A percentile compares a stretch with the other conserved stretches of the same genome.
Evolutionary conservation across 2,888 invertebrate species (phyloP).

Genomic region (Tiliacea aurago): DNA sequence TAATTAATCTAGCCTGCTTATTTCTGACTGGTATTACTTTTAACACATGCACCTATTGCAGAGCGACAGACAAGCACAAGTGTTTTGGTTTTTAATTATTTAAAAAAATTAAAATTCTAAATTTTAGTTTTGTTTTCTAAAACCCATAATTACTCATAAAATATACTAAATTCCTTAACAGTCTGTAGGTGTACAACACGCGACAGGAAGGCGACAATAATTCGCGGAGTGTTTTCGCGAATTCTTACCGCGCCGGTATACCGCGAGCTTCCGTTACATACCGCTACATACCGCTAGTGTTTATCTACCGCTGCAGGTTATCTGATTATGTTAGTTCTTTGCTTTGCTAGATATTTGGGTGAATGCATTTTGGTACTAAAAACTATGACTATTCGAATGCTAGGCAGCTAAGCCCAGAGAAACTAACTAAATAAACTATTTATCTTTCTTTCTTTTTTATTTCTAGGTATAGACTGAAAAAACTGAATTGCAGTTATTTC

Average conservation of each 20-base stretch:
- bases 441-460: too few species aligned
- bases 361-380: not conserved
- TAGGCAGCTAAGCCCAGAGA: not conserved
- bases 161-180: constrained; percentile 25
- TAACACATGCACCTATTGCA: not conserved
- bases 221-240: constrained; percentile 86
- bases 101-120: too few species aligned
- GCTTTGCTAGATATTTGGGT: constrained; percentile 33
- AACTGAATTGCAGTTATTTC: not conserved
- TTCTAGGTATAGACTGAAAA: not conserved
- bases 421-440: too few species aligned
- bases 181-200: constrained; percentile 74
- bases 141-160: not conserved
- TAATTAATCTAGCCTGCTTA: not conserved
- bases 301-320: constrained; percentile 47
- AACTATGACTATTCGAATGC: not conserved
- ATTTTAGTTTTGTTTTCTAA: not conserved
- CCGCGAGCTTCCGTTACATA: constrained; percentile 63
- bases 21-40: not conserved
- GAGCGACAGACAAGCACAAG: not conserved
- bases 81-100: not conserved
- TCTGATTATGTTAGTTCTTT: constrained; percentile 55
- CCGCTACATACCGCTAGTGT: constrained; percentile 34
- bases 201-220: constrained; percentile 84
- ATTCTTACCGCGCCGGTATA: constrained; percentile 81